Evolutionary conservation across 92 coral and sea anemone species (phyloP).

Genomic region (Chrysogorgia sp.): DNA sequence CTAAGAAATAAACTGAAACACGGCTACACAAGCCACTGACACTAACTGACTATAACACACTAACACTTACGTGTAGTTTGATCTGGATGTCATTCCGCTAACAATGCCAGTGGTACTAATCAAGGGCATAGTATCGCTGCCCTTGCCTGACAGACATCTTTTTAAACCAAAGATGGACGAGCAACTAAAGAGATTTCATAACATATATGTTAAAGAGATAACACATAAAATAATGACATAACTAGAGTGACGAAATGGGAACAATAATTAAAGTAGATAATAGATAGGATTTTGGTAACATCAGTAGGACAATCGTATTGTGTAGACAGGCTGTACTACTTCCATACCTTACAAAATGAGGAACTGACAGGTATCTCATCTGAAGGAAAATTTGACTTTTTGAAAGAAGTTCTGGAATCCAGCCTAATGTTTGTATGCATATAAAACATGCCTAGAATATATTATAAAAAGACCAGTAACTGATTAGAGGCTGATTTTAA

Average conservation of each 20-base stretch:
- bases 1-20: too few species aligned
- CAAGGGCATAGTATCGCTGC: conserved; percentile 38
- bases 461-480: too few species aligned
- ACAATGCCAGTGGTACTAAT: conserved; percentile 74
- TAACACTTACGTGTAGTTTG: conserved; percentile 93
- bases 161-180: conserved; percentile 33
- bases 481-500: too few species aligned
- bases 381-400: conserved; percentile 75
- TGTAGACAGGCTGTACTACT: too few species aligned
- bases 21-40: too few species aligned
- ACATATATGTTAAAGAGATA: conserved; percentile 17
- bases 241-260: neutral
- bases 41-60: too few species aligned
- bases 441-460: conserved; percentile 77
- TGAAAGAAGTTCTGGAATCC: conserved; percentile 75
- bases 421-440: conserved; percentile 67
- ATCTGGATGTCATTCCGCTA: conserved; percentile 77
- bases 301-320: too few species aligned
- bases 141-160: conserved; percentile 28
- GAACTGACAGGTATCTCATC: conserved; percentile 71
- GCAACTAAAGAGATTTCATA: neutral
- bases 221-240: conserved; percentile 7
- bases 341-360: conserved; percentile 70
- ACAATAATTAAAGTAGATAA: too few species aligned
- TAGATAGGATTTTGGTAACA: too few species aligned